Percentiles rank a stretch among this genome's conserved stretches.
These are phyloP conservation scores for Sussaba pulchella DNA, from an alignment of 2,888 invertebrate genomes.

Conservation along the genomic window DNA sequence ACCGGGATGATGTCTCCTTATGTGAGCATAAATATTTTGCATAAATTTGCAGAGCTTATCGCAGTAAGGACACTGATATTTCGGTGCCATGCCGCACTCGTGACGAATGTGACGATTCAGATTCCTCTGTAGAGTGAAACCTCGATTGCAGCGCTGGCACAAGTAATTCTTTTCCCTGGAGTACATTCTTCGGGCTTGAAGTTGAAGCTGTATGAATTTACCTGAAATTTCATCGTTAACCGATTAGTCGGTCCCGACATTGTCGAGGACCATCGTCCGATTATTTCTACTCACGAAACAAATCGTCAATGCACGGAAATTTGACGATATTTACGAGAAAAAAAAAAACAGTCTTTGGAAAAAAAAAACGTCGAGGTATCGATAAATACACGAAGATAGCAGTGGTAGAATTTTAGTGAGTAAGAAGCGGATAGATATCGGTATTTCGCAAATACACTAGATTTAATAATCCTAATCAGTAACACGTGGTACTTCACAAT, in stretches of 20 bases:
- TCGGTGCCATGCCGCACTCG: constrained; percentile 79
- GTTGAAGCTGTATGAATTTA: constrained; percentile 47
- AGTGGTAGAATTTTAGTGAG: neutral
- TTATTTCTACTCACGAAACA: no score
- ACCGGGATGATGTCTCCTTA: constrained; percentile 76
- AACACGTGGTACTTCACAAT: neutral
- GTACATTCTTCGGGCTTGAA: constrained; percentile 69
- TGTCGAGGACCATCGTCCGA: neutral
- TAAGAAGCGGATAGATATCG: neutral
- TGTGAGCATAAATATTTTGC: constrained; percentile 78
- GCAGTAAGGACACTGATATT: constrained; percentile 82
- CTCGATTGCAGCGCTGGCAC: constrained; percentile 77
- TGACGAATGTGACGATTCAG: constrained; percentile 78
- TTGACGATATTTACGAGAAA: no score
- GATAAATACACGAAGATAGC: neutral
- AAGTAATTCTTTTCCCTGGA: constrained; percentile 73
- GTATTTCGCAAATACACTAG: constrained; percentile 8
- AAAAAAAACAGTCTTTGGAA: no score
- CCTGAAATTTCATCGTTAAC: constrained; percentile 70
- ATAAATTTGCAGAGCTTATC: constrained; percentile 76
- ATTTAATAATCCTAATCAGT: neutral
- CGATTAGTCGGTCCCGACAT: constrained; percentile 6
- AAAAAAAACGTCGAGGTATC: neutral
- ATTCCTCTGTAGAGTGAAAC: constrained; percentile 78
- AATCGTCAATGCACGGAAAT: no score